Base-by-base conservation (phyloP, 2,797 vertebrate species). In the Craterocephalus amniculus region DNA sequence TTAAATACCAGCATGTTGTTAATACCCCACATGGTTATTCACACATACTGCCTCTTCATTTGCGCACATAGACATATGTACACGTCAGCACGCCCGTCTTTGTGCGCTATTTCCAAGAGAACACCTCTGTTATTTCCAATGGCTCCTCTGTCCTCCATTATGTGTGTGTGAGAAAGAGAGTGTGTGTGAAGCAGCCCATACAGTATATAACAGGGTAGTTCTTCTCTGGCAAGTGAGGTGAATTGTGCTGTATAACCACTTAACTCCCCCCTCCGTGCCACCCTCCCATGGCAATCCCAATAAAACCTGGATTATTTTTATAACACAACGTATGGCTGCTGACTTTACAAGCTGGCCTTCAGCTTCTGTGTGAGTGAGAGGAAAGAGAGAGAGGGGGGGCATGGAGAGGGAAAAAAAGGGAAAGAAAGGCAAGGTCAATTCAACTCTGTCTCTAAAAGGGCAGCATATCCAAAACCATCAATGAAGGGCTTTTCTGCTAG, bases 231-330 rank as follows among this genome's bases (percentile, higher is more conserved):
- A 83, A 83, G 67, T 85, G 80, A 72, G 76, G 82, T 89, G 91
- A 93, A 93, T 90, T 93, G 89, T 89, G 86, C 89, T 78, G 89
- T 88, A 86, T 83, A 82, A 82, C 83, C 85, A 88, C 81, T 88
- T 91, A 89, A 85, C 77, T 58, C 55, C 58, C 59, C 80, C 74
- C 59, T 65, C 72, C 29, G 38, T 75, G 60, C 74, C 87, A 78
- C 61, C 79, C 61, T 80, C 86, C 87, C 78, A 74, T 81, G 70
- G 84, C 88, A 87, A 87, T 89, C 89, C 88, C 87, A 94, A 89
- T 93, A 93, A 94, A 94, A 91, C 82, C 71, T 73, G 89, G 91
- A 93, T 94, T 95, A 93, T 94, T 94, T 93, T 92, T 90, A 89
- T 90, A 92, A 88, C 78, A 73, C 74, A 81, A 87, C 79, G 74